A percentile compares a stretch with the other conserved stretches of the same genome.
Evolutionary conservation across 2,888 invertebrate species (phyloP).

Genomic region (Neria commutata): DNA sequence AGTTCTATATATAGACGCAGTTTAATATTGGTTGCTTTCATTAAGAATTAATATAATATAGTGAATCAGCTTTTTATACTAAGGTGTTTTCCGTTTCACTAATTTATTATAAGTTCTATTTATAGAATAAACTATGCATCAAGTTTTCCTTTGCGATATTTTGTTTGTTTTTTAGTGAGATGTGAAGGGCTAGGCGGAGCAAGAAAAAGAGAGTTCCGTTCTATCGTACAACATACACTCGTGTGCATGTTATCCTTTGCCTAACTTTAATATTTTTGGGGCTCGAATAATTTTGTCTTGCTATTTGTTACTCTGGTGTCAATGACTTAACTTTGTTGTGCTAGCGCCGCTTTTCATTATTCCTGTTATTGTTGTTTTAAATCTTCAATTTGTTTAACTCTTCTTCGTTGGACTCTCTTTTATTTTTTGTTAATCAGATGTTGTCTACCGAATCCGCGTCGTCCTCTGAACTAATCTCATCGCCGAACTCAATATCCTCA

Average conservation of each 20-base stretch:
- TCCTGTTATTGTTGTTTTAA: slow-evolving; percentile 14
- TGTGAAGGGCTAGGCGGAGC: neutral
- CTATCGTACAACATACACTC: no score
- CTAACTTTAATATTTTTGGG: no score
- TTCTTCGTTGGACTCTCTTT: slow-evolving; percentile 29
- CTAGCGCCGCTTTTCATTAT: slow-evolving; percentile 1
- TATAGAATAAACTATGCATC: slow-evolving; percentile 36
- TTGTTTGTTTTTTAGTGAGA: no score
- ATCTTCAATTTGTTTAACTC: slow-evolving; percentile 31
- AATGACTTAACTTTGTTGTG: slow-evolving; percentile 3
- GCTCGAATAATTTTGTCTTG: slow-evolving; percentile 6
- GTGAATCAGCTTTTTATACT: no score
- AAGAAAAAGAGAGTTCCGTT: neutral
- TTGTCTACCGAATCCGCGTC: slow-evolving; percentile 79
- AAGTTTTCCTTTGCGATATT: no score
- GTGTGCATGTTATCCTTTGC: no score
- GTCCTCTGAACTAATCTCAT: slow-evolving; percentile 90
- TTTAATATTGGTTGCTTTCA: no score
- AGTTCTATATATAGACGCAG: no score
- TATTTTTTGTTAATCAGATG: slow-evolving; percentile 63
- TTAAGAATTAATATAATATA: no score
- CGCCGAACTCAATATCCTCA: slow-evolving; percentile 96
- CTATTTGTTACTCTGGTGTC: slow-evolving; percentile 5
- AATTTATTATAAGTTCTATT: slow-evolving; percentile 46
- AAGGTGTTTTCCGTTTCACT: no score